Evolutionary conservation across 2,113 vertebrate genomes (phyloP), one percentile per base, ranked within the genome.

Genomic region (Cricetomys ansorgei): DNA sequence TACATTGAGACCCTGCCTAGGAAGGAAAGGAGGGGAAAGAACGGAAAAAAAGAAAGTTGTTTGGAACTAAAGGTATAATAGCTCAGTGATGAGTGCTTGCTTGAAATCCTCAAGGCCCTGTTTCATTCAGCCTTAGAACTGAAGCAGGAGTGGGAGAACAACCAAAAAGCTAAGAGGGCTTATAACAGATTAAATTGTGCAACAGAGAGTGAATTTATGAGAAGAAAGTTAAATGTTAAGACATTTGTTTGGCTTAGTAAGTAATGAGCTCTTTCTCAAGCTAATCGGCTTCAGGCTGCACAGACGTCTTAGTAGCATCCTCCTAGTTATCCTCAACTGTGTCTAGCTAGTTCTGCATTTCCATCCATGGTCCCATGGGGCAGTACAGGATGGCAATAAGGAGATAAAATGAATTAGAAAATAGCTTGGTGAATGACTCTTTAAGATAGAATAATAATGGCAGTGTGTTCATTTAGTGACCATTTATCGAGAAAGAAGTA

Each of bases 191-290:
- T 64, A 89, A 89, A 92, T 86, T 50, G 59, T 88, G 79, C 5
- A 80, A 34, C 37, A 55, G 17, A 80, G 72, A 84, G 75, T 43
- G 16, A 75, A 89, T 70, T 95, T 86, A 45, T 53, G 40, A 76
- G 75, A 43, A 70, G 91, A 92, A 84, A 67, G 65, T 40, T 91
- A 97, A 94, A 76, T 91, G 53, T 67, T 94, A n/a, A 79, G 91
- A 23, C 15, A 86, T 37, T 65, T 81, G 53, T 48, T n/a, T 89
- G 21, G 37, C 64, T 92, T 81, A 94, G 50, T 92, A 88, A 94
- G 25, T 65, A 73, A 89, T 48, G 65, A 65, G 45, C 27, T 67
- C 0, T 87, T 87, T 93, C 29, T 43, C 72, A 62, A 34, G 34
- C 19, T 37, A n/a, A 76, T 90, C 3, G 34, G 9, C 57, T 86